phyloP scores from a whole-genome alignment of 2,888 invertebrate genomes.

The Anticlea derivata region DNA sequence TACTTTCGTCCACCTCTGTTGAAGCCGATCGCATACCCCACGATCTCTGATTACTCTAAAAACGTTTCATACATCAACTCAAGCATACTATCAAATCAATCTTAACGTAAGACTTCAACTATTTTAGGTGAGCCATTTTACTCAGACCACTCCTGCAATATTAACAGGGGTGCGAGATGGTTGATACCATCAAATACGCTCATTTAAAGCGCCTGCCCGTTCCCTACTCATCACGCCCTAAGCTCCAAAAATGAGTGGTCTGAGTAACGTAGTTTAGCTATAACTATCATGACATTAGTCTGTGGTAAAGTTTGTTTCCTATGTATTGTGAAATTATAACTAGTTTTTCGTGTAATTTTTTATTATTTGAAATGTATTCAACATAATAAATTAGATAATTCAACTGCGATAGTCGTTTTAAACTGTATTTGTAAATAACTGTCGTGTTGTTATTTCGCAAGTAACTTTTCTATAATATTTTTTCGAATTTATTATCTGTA shows the following conservation, averaged over 20 bases:
- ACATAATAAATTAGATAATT: slow-evolving; percentile 11
- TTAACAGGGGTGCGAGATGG: no score
- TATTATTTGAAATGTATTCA: slow-evolving; percentile 11
- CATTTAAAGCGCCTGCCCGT: no score
- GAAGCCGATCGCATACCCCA: neutral
- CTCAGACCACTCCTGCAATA: no score
- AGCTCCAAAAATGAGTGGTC: no score
- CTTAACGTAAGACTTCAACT: no score
- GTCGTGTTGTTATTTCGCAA: slow-evolving; percentile 48
- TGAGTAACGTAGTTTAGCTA: no score
- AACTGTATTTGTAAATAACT: slow-evolving; percentile 25
- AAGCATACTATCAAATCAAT: slow-evolving; percentile 1
- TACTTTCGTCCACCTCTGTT: neutral
- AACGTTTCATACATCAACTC: neutral
- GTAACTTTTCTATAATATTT: slow-evolving; percentile 47
- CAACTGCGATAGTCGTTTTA: slow-evolving; percentile 10
- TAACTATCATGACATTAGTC: neutral
- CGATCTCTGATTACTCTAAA: neutral
- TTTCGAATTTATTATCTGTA: slow-evolving; percentile 54
- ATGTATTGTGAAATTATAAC: neutral
- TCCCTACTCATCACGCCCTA: no score
- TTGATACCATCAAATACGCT: no score
- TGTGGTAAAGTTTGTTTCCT: slow-evolving; percentile 10
- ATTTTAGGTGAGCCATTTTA: no score
- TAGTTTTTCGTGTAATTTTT: neutral